These are phyloP conservation scores for Nylanderia fulva DNA, from an alignment of 1,140 invertebrate genomes.

Conservation along the genomic window DNA sequence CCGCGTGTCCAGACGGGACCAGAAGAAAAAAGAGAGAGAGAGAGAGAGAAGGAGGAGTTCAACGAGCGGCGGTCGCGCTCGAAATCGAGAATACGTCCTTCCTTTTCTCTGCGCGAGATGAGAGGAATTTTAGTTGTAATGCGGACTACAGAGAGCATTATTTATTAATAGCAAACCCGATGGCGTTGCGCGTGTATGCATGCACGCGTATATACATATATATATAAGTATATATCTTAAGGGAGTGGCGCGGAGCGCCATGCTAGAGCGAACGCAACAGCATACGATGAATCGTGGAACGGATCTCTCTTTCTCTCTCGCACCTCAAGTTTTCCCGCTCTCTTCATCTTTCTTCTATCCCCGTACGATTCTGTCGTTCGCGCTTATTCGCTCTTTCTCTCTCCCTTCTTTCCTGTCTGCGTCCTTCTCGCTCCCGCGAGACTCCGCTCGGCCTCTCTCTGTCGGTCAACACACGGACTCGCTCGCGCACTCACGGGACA, in stretches of 20 bases:
- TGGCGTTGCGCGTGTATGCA: neutral
- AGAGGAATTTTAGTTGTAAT: conserved; percentile 70
- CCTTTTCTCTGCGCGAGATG: neutral
- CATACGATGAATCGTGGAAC: conserved; percentile 74
- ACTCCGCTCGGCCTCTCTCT: conserved; percentile 50
- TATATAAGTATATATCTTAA: too few species aligned
- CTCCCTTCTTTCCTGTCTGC: conserved; percentile 67
- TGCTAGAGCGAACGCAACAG: conserved; percentile 73
- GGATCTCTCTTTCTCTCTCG: conserved; percentile 57
- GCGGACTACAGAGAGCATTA: conserved; percentile 71
- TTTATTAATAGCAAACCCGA: conserved; percentile 75
- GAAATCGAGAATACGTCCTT: conserved; percentile 48
- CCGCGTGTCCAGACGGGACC: conserved; percentile 33
- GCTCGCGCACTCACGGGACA: conserved; percentile 71
- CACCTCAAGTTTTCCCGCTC: conserved; percentile 6
- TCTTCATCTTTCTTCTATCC: conserved; percentile 18
- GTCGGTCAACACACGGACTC: conserved; percentile 62
- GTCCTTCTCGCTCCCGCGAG: conserved; percentile 69
- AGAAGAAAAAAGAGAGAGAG: neutral
- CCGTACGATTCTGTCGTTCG: conserved; percentile 44
- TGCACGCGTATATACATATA: too few species aligned
- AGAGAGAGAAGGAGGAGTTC: conserved; percentile 26
- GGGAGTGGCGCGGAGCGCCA: conserved; percentile 71
- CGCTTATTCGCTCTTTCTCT: conserved; percentile 48
- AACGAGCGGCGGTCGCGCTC: conserved; percentile 29